Conservation (phyloP, 2,113 vertebrate genomes). For the Carlito syrichta region DNA sequence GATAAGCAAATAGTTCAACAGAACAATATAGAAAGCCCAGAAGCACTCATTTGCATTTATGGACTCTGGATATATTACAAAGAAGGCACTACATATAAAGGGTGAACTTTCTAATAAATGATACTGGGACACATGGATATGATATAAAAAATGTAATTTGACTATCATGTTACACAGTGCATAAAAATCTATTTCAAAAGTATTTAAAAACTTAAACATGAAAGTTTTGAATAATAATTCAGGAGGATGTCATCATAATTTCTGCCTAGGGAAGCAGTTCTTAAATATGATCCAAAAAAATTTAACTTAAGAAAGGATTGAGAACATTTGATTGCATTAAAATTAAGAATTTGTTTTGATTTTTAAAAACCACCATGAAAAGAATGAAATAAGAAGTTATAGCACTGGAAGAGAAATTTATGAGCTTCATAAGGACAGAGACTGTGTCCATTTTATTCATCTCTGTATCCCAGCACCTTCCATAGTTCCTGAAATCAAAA, state of each 20-base stretch:
- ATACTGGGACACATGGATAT: not conserved
- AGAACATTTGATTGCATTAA: not conserved
- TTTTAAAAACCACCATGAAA: not conserved
- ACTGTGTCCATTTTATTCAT: not conserved
- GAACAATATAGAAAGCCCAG: not conserved
- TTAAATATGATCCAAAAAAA: not conserved
- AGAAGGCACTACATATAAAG: not conserved
- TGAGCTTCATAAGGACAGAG: not conserved
- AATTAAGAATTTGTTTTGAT: not conserved
- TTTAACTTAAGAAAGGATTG: not conserved
- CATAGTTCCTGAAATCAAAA: not conserved
- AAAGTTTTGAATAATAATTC: not conserved
- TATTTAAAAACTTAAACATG: not conserved
- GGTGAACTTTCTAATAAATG: not conserved
- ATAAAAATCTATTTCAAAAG: slow-evolving; percentile 22
- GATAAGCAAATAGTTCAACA: not conserved
- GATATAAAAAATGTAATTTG: not conserved
- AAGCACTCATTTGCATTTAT: not conserved
- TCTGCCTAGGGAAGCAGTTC: not conserved
- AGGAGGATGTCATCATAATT: not conserved
- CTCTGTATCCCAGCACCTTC: not conserved
- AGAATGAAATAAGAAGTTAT: not conserved
- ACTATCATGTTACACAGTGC: not conserved
- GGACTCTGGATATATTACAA: not conserved
- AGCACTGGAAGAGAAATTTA: not conserved